Base-by-base conservation (phyloP, 2,797 vertebrate genomes). In the Atherinosoma microstoma region DNA sequence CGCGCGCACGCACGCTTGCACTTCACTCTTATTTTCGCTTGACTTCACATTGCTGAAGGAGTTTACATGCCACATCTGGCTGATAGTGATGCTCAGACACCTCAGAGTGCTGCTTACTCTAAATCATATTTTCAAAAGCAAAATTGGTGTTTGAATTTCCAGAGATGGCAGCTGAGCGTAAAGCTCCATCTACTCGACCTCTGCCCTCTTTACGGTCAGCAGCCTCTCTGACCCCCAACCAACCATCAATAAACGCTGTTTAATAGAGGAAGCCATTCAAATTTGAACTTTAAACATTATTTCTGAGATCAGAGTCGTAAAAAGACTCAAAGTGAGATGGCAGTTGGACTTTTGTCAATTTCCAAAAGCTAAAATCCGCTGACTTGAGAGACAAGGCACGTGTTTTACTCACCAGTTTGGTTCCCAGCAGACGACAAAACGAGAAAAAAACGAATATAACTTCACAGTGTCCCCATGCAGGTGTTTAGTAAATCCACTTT, bases 381-480 rank as follows among this genome's bases (percentile, higher is more conserved):
- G n/a, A 64, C 9, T 27, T 11, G n/a, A 53, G 47, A 18, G 10
- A 29, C 16, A 1, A 13, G 7, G 22, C 20, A 64, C 34, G 20
- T 20, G 45, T 61, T 53, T 7, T 67, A 92, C 93, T 94, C 86
- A 94, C 94, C 91, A 78, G 89, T 87, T 47, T 84, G 57, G 64
- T 82, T 83, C 76, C 90, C 84, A 80, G 80, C 76, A 84, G 71
- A 81, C 51, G 71, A 47, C 45, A 47, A 47, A 75, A 36, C 72
- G 62, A 64, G 62, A 69, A 83, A 72, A 72, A 79, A 65, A 57
- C 1, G 13, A 59, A 45, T 68, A 78, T 80, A 84, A 68, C 76
- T 63, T 92, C 81, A 91, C 84, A 67, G 63, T 83, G 75, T 91
- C 92, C 70, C 93, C 94, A 94, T 94, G 82, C 91, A 90, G 88